phyloP scores from a whole-genome alignment of 1,140 invertebrate species.

The Orussus abietinus region DNA sequence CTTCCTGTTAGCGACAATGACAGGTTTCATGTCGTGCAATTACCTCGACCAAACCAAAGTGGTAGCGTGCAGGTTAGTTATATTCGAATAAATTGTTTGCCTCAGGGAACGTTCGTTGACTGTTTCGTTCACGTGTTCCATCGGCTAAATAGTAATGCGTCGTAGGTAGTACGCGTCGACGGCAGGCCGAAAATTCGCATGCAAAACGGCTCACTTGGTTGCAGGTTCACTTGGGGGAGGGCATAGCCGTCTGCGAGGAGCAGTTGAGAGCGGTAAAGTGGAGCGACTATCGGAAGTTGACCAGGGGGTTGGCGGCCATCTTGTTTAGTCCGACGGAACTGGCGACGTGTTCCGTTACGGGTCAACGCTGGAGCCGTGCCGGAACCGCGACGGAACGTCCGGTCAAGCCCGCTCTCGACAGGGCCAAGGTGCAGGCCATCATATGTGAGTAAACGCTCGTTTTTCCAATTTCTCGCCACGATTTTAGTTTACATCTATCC shows the following conservation, averaged over 20 bases:
- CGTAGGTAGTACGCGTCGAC: too few relatives aligned
- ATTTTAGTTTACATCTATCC: too few relatives aligned
- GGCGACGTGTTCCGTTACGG: slow-evolving; percentile 70
- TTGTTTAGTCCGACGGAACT: slow-evolving; percentile 69
- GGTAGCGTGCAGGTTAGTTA: too few relatives aligned
- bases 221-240: slow-evolving; percentile 68
- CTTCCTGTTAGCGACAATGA: too few relatives aligned
- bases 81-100: too few relatives aligned
- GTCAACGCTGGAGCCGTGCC: slow-evolving; percentile 69
- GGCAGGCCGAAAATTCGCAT: too few relatives aligned
- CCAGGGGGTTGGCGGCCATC: slow-evolving; percentile 67
- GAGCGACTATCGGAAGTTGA: slow-evolving; percentile 70
- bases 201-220: slow-evolving; percentile 8
- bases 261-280: slow-evolving; percentile 67
- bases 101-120: too few relatives aligned
- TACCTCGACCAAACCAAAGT: too few relatives aligned
- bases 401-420: slow-evolving; percentile 68
- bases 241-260: slow-evolving; percentile 67
- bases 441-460: slow-evolving; percentile 56
- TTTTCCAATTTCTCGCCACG: neutral
- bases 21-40: too few relatives aligned
- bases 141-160: too few relatives aligned
- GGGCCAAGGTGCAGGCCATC: slow-evolving; percentile 68
- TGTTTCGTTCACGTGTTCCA: too few relatives aligned
- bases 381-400: slow-evolving; percentile 64